These are phyloP conservation scores for Tuberolachnus salignus DNA, from an alignment of 2,888 invertebrate species.

Conservation along the genomic window DNA sequence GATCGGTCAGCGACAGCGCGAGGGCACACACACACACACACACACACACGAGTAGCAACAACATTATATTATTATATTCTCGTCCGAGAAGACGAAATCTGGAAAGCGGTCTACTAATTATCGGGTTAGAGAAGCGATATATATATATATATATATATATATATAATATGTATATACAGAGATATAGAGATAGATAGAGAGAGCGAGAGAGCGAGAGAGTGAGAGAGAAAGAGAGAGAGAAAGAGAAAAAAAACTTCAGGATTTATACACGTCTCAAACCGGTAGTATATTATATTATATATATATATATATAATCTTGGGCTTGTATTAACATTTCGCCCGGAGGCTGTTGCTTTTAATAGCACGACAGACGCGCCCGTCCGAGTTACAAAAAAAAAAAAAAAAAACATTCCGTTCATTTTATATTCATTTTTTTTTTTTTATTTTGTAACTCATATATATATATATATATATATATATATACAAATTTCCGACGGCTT, in stretches of 20 bases:
- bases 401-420: conserved; percentile 49
- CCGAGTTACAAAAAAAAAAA: not conserved
- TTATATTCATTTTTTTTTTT: conserved; percentile 34
- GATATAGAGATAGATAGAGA: not conserved
- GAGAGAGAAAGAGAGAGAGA: not conserved
- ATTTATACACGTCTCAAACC: conserved; percentile 54
- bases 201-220: not conserved
- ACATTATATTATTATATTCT: not conserved
- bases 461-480: no score
- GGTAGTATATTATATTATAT: conserved; percentile 43
- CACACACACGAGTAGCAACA: no score
- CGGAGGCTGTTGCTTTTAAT: conserved; percentile 53
- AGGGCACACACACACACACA: no score
- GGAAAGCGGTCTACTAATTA: conserved; percentile 55
- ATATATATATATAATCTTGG: conserved; percentile 29
- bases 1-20: not conserved
- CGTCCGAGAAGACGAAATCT: conserved; percentile 46
- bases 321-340: conserved; percentile 50
- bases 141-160: conserved; percentile 16
- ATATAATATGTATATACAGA: conserved; percentile 5
- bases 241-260: conserved; percentile 24
- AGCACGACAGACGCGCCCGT: conserved; percentile 43
- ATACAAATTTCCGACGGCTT: conserved; percentile 51
- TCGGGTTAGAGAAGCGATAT: conserved; percentile 39
- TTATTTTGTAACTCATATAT: conserved; percentile 2